phyloP scores from a whole-genome alignment of 2,797 vertebrate species.

The Neostethus bicornis region DNA sequence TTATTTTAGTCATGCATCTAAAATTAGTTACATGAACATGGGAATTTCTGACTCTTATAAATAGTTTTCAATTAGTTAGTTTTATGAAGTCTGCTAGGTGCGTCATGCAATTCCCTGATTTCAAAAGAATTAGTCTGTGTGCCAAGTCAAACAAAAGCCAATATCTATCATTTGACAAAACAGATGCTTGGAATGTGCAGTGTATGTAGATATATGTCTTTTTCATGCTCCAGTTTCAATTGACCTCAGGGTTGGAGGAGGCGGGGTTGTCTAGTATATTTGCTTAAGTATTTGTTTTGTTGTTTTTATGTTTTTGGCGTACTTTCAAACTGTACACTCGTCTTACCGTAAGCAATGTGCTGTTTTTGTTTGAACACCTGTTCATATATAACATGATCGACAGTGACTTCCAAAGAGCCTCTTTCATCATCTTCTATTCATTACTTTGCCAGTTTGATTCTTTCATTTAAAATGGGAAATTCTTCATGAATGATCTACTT shows the following conservation, averaged over 20 bases:
- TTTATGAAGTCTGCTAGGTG: slow-evolving; percentile 3
- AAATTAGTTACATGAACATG: background rate
- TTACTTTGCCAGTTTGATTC: slow-evolving; percentile 73
- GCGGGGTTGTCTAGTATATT: slow-evolving; percentile 34
- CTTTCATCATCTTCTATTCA: slow-evolving; percentile 82
- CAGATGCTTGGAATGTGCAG: slow-evolving; percentile 57
- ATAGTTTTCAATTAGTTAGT: slow-evolving; percentile 2
- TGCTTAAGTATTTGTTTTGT: slow-evolving; percentile 74
- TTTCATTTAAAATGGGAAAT: slow-evolving; percentile 69
- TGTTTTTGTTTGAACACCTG: slow-evolving; percentile 85
- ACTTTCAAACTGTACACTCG: slow-evolving; percentile 61
- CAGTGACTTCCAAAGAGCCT: slow-evolving; percentile 77
- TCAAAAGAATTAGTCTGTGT: slow-evolving; percentile 19
- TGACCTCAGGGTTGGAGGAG: slow-evolving; percentile 22
- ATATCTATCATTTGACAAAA: slow-evolving; percentile 65
- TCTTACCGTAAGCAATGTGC: slow-evolving; percentile 67
- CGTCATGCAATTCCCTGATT: slow-evolving; percentile 16
- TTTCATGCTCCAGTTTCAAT: slow-evolving; percentile 46
- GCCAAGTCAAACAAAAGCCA: slow-evolving; percentile 65
- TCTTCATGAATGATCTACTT: slow-evolving; percentile 55
- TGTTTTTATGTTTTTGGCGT: slow-evolving; percentile 72
- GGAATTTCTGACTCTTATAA: slow-evolving; percentile 4
- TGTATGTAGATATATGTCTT: slow-evolving; percentile 47
- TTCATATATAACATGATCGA: slow-evolving; percentile 76
- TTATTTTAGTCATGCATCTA: background rate